phyloP scores from a whole-genome alignment of 2,888 invertebrate species.

The Heliconius hortense region DNA sequence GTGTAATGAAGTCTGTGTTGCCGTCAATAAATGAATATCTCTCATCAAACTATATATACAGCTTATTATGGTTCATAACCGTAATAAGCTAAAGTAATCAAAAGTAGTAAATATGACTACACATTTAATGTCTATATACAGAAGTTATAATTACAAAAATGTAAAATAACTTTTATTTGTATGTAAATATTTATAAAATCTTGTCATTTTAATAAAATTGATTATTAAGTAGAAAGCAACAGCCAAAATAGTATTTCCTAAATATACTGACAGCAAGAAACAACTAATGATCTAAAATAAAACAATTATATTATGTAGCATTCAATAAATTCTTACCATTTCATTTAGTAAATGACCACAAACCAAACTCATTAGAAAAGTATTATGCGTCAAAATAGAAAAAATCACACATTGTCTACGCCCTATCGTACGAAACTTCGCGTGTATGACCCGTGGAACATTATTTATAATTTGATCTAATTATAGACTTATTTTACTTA shows the following conservation, averaged over 20 bases:
- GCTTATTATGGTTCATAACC: no score
- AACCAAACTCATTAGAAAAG: slow-evolving; percentile 45
- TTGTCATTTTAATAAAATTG: not conserved
- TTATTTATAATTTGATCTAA: slow-evolving; percentile 73
- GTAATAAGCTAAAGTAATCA: no score
- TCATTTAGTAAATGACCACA: slow-evolving; percentile 39
- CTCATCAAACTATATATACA: not conserved
- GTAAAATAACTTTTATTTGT: not conserved
- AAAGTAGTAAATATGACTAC: not conserved
- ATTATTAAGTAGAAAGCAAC: not conserved
- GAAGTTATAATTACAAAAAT: not conserved
- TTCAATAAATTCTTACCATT: slow-evolving; percentile 47
- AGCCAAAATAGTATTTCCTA: not conserved
- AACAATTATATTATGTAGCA: slow-evolving; percentile 6
- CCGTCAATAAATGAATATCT: slow-evolving; percentile 46
- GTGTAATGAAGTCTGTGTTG: slow-evolving; percentile 67
- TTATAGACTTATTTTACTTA: slow-evolving; percentile 70
- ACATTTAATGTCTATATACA: not conserved
- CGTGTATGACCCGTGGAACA: slow-evolving; percentile 71
- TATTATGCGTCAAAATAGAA: slow-evolving; percentile 67
- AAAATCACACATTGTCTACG: slow-evolving; percentile 62
- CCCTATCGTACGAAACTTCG: slow-evolving; percentile 69
- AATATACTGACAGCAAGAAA: not conserved
- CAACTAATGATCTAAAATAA: not conserved
- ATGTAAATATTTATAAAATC: not conserved